Conservation (phyloP, 2,797 vertebrate genomes). For the Todus mexicanus region DNA sequence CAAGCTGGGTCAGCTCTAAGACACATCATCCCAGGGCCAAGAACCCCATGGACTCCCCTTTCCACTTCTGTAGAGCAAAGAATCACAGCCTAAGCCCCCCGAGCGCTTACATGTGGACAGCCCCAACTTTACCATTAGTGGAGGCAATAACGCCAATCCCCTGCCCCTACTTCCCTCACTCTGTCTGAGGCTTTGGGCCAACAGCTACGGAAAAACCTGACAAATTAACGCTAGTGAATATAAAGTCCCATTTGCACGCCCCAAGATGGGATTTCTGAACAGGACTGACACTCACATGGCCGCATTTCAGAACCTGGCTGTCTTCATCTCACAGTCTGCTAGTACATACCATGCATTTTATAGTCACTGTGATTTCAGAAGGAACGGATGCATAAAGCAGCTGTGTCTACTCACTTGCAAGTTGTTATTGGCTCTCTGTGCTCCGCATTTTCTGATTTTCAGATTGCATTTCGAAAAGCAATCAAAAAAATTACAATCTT, state of each 20-base stretch:
- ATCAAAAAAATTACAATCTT: constrained; percentile 97
- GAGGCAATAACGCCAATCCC: too few relatives aligned
- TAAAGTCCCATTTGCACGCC: not conserved
- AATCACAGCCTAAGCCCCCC: not conserved
- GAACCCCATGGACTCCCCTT: not conserved
- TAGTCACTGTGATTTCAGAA: not conserved
- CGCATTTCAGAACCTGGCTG: not conserved
- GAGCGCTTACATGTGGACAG: not conserved
- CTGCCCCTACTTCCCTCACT: not conserved
- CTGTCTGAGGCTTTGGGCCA: not conserved
- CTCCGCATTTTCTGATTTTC: constrained; percentile 79
- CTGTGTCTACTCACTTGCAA: constrained; percentile 83
- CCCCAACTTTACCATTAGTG: fast-evolving
- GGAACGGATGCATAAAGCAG: constrained; percentile 3
- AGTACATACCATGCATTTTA: not conserved
- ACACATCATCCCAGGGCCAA: not conserved
- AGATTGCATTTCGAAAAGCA: constrained; percentile 89
- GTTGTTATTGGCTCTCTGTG: constrained; percentile 87
- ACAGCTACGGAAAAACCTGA: not conserved
- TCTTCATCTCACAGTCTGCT: not conserved
- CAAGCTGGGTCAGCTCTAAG: not conserved
- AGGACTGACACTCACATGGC: fast-evolving
- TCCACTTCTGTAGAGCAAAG: not conserved
- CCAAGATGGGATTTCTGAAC: not conserved
- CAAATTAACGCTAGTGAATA: not conserved